Evolutionary conservation across 2,888 invertebrate genomes (phyloP), one percentile per base, ranked within the genome.

Genomic region (Bugulina stolonifera): DNA sequence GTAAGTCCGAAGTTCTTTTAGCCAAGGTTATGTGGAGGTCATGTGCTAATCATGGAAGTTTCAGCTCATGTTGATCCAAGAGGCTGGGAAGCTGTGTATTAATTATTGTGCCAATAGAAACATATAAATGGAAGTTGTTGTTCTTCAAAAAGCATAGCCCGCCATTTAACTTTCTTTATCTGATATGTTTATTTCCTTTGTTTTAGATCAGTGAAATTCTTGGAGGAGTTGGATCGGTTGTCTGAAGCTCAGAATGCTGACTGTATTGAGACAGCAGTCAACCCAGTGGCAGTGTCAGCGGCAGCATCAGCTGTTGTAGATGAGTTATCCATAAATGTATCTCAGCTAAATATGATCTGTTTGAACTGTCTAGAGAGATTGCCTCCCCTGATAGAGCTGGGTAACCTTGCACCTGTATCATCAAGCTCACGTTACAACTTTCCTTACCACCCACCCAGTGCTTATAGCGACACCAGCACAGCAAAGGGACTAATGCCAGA

Each of bases 371-470:
- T 27, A 18, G 35, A 34, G 22, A 35, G 69, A 25, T 34, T 43
- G 43, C 29, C 54, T 1, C 25, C 54, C 52, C 52, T 54, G 35
- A 35, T 71, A 54, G 80, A 81, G 72, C 78, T 82, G 2, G 81
- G 81, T 5, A 75, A 78, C 64, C 74, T 76, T 10, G 76, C 78
- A 1, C 72, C 70, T 5, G 70, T 70, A 27, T 69, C 72, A 18
- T 72, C 75, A 35, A 74, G 74, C 25, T 72, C 76, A 57, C 78
- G 79, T 29, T 82, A 77, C 74, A 76, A 78, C 74, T 82, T 82
- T 77, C 81, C 82, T 1, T 83, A 83, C 74, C 81, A 83, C 73
- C 74, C 79, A 27, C 82, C 82, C 1, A 81, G 81, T 72, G 77
- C 82, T 32, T 75, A 81, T 72, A 81, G 81, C 71, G 57, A 80